Base-by-base conservation (phyloP, 1,140 invertebrate genomes). In the Calliphora vicina region DNA sequence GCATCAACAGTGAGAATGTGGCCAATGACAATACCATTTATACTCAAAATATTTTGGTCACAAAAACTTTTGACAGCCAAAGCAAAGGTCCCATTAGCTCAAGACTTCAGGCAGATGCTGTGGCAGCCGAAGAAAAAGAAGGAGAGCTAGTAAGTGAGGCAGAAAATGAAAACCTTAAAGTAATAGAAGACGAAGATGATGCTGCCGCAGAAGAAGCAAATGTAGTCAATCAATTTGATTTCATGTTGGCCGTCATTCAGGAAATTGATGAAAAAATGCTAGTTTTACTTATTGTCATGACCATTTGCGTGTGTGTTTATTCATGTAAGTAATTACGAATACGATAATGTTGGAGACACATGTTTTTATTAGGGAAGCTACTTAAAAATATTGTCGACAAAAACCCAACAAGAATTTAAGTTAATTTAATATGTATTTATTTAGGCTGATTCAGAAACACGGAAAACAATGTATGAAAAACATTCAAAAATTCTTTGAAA, bases 281-380 rank as follows among this genome's bases (percentile, higher is more conserved):
- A 81, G 87, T 92, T 83, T 92, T 92, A 83, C 88, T 92, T 81
- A 86, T 91, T 83, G 87, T 91, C 20, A 89, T 92, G 86, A 90
- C 91, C 84, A 87, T 92, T 81, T 89, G 91, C 57, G 91, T 90
- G 4, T 85, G 92, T 74, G 87, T 92, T 80, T 92, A 92, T 84
- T 91, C 89, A 50, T 92, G 92, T 92, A 85, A 92, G 92, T 92
- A 85, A n/a, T n/a, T n/a, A n/a, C n/a, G n/a, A n/a, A n/a, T n/a
- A n/a, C n/a, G n/a, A n/a, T n/a, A n/a, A n/a, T n/a, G n/a, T n/a
- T n/a, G n/a, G n/a, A n/a, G n/a, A n/a, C n/a, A n/a, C n/a, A n/a
- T n/a, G n/a, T n/a, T n/a, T n/a, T n/a, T n/a, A n/a, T n/a, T n/a
- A n/a, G n/a, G n/a, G n/a, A n/a, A n/a, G n/a, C n/a, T n/a, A n/a